These are phyloP conservation scores for Danaus melanippus DNA, from an alignment of 1,140 invertebrate species.

Conservation along the genomic window DNA sequence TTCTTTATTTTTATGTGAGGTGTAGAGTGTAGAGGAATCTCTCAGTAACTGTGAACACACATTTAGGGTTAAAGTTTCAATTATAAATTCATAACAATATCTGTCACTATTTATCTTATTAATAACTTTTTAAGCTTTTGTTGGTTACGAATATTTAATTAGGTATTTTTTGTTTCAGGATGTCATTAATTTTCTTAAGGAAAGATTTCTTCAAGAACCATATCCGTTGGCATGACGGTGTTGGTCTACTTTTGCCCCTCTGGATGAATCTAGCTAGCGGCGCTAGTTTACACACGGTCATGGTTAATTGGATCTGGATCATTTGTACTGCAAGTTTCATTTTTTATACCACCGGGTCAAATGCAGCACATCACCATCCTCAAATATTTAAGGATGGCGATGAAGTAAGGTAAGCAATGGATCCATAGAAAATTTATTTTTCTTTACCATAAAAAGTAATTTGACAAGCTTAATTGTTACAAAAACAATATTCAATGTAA, in stretches of 20 bases:
- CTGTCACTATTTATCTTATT: too few species aligned
- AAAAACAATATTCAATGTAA: too few species aligned
- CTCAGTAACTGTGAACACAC: too few species aligned
- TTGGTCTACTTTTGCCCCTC: slow-evolving; percentile 43
- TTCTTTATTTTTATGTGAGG: too few species aligned
- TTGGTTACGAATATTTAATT: too few species aligned
- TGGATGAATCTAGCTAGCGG: slow-evolving; percentile 53
- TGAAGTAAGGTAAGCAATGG: slow-evolving; percentile 61
- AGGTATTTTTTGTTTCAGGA: slow-evolving; percentile 28
- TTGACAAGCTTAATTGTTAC: too few species aligned
- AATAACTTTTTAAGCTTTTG: too few species aligned
- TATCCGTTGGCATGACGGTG: slow-evolving; percentile 51
- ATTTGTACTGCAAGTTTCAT: slow-evolving; percentile 74
- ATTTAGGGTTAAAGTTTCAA: too few species aligned
- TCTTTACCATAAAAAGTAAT: too few species aligned
- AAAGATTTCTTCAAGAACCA: slow-evolving; percentile 43
- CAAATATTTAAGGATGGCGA: slow-evolving; percentile 89
- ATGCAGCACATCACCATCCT: slow-evolving; percentile 88
- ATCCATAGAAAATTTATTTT: not conserved
- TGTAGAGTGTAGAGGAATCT: too few species aligned
- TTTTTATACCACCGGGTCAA: slow-evolving; percentile 79
- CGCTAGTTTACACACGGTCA: slow-evolving; percentile 24
- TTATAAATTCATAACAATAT: too few species aligned
- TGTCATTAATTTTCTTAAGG: slow-evolving; percentile 31
- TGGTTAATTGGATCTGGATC: slow-evolving; percentile 75